Conservation (phyloP, 2,113 vertebrate species). For the Cranoglanis bouderius region DNA sequence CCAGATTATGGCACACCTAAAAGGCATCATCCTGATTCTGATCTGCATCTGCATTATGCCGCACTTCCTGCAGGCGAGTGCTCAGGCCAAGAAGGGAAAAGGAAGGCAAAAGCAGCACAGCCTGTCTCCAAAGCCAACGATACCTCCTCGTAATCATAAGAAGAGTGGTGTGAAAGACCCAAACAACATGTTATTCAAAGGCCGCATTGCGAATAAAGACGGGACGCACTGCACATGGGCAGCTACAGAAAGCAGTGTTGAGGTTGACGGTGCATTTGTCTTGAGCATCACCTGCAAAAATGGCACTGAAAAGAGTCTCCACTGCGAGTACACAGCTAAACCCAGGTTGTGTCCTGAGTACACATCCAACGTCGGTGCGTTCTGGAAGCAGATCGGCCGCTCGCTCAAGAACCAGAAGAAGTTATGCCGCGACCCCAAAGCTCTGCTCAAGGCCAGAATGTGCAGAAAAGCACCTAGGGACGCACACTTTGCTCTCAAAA, state of each 20-base stretch:
- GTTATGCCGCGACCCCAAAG: constrained; percentile 74
- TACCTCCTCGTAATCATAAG: constrained; percentile 26
- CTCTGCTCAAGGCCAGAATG: constrained; percentile 74
- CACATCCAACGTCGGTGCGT: constrained; percentile 63
- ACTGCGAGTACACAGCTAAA: constrained; percentile 79
- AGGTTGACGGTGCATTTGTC: constrained; percentile 31
- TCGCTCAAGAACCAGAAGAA: constrained; percentile 77
- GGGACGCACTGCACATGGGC: constrained; percentile 80
- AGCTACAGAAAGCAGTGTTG: constrained; percentile 42
- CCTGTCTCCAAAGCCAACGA: background rate
- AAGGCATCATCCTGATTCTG: constrained; percentile 69
- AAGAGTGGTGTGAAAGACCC: constrained; percentile 50
- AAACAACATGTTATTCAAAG: constrained; percentile 61
- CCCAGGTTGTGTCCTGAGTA: constrained; percentile 76
- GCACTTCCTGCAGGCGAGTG: constrained; percentile 65
- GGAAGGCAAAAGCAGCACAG: constrained; percentile 28
- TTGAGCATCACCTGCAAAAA: constrained; percentile 74
- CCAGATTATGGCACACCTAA: constrained; percentile 69
- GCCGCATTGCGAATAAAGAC: constrained; percentile 76
- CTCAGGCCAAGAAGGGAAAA: constrained; percentile 62
- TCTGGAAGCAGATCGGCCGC: constrained; percentile 85
- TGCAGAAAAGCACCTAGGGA: constrained; percentile 77
- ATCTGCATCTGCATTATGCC: constrained; percentile 72
- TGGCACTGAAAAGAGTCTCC: constrained; percentile 52
- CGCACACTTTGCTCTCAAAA: constrained; percentile 76